Conservation (phyloP, 2,113 vertebrate species). For the Axis porcinus region DNA sequence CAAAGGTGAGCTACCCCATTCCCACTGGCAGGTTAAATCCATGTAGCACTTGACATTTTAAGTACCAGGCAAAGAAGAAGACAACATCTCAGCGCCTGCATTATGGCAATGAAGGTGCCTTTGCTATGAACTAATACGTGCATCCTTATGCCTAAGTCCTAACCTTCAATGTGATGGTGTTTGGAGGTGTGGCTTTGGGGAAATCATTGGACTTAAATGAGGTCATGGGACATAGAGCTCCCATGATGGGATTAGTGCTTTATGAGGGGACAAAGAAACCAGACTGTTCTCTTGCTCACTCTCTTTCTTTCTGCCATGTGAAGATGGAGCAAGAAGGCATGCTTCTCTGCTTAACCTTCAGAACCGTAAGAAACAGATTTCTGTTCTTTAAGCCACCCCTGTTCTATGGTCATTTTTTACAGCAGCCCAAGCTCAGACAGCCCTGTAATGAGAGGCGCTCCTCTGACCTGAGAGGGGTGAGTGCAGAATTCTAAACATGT, state of each 20-base stretch:
- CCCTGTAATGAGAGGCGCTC: not conserved
- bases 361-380: not conserved
- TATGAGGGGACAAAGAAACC: not conserved
- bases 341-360: not conserved
- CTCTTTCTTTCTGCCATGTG: not conserved
- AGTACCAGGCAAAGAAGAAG: not conserved
- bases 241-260: not conserved
- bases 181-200: not conserved
- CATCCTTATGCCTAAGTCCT: not conserved
- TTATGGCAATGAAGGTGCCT: not conserved
- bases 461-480: not conserved
- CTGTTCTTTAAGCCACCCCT: not conserved
- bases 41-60: not conserved
- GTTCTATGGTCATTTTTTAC: not conserved
- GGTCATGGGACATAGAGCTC: not conserved
- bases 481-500: not conserved
- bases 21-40: not conserved
- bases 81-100: not conserved
- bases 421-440: not conserved
- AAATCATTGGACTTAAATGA: not conserved
- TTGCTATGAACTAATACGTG: not conserved
- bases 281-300: rapidly evolving
- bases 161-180: not conserved
- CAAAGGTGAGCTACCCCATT: not conserved
- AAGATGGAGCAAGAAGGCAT: not conserved